Conservation (phyloP, 2,888 invertebrate genomes). For the Mylabris sibirica region DNA sequence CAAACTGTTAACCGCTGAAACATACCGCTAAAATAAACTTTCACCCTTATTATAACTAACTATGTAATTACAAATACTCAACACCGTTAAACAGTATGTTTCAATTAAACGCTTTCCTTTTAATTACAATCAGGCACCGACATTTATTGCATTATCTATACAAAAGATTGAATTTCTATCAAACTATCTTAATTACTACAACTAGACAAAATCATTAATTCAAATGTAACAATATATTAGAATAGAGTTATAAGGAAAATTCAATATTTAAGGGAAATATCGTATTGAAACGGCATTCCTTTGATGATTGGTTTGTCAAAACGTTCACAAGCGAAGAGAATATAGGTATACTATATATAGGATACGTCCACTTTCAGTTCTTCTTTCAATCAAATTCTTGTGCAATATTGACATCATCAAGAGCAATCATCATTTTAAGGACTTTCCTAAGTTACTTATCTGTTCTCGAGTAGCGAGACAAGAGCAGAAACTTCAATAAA, state of each 20-base stretch:
- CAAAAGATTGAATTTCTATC: not conserved
- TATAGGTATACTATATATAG: too few relatives aligned
- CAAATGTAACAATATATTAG: not conserved
- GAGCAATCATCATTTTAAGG: not conserved
- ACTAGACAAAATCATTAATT: not conserved
- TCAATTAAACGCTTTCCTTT: conserved; percentile 16
- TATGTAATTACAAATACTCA: conserved; percentile 14
- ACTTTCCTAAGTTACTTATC: not conserved
- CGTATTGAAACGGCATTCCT: too few relatives aligned
- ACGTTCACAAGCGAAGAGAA: too few relatives aligned
- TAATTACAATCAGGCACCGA: conserved; percentile 14
- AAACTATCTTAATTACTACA: not conserved
- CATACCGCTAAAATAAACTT: conserved; percentile 11
- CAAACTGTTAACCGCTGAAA: not conserved
- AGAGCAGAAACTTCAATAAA: not conserved
- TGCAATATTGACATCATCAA: not conserved
- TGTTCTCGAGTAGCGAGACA: not conserved
- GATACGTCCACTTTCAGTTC: too few relatives aligned
- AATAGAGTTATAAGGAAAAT: not conserved
- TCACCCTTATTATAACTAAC: conserved; percentile 17
- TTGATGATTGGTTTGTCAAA: too few relatives aligned
- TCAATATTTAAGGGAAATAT: too few relatives aligned
- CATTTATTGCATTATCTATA: conserved; percentile 14
- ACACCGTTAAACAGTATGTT: conserved; percentile 8
- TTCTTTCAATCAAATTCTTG: not conserved